These are phyloP conservation scores for Macrobrachium rosenbergii DNA, from an alignment of 1,140 invertebrate genomes.

Conservation along the genomic window DNA sequence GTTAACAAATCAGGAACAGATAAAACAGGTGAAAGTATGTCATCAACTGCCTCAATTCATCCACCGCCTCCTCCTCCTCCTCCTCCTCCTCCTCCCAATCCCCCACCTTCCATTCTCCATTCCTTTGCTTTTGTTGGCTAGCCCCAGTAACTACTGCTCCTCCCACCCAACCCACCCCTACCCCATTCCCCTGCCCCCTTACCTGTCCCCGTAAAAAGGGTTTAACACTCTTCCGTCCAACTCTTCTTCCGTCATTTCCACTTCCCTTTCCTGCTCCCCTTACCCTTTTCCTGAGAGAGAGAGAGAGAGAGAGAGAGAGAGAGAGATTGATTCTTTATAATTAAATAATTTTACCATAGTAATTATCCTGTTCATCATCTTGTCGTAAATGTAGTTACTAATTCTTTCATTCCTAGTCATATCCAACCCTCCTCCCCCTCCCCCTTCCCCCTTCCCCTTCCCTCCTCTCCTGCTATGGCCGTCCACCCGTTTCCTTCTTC, in stretches of 20 bases:
- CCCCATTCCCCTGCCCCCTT: not conserved
- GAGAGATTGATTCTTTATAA: too few species aligned
- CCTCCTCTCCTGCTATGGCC: not conserved
- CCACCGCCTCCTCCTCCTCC: too few species aligned
- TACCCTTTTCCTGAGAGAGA: too few species aligned
- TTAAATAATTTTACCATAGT: too few species aligned
- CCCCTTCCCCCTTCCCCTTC: not conserved
- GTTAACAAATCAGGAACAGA: too few species aligned
- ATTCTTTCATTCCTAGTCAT: not conserved
- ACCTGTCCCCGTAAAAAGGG: not conserved
- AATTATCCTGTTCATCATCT: not conserved
- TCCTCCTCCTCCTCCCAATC: not conserved
- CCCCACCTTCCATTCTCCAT: not conserved
- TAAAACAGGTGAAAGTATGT: too few species aligned
- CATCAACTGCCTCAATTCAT: too few species aligned
- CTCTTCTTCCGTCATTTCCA: not conserved
- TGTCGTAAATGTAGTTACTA: constrained; percentile 1
- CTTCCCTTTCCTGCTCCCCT: not conserved
- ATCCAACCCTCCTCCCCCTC: not conserved
- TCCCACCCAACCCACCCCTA: not conserved
- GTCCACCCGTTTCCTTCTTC: not conserved
- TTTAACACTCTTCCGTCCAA: not conserved
- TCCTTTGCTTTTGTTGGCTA: not conserved
- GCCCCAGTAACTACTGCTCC: constrained; percentile 8
- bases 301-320: too few species aligned